Conservation (phyloP, 1,140 invertebrate species). For the Panonychus citri region DNA sequence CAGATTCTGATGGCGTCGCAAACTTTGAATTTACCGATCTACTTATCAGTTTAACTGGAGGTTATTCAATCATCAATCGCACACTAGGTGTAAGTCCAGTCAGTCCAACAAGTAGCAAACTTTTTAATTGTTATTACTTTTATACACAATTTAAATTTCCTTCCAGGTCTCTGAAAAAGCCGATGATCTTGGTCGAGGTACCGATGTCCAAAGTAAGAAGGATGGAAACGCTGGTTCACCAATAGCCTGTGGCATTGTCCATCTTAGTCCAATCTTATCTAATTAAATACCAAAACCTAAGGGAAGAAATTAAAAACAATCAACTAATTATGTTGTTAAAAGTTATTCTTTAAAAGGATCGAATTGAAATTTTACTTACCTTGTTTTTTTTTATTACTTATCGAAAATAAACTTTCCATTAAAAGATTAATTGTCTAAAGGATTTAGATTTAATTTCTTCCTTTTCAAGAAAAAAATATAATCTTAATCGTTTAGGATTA, state of each 20-base stretch:
- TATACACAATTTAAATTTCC: neutral
- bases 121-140: neutral
- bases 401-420: too few species aligned
- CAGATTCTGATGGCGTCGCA: conserved; percentile 20
- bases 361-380: too few species aligned
- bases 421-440: too few species aligned
- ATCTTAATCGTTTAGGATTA: too few species aligned
- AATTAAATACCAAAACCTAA: too few species aligned
- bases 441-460: too few species aligned
- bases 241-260: conserved; percentile 80
- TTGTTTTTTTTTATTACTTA: too few species aligned
- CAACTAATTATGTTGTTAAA: too few species aligned
- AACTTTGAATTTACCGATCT: conserved; percentile 22
- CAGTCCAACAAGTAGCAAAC: too few species aligned
- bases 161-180: conserved; percentile 28
- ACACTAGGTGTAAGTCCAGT: conserved; percentile 15
- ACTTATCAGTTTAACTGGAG: conserved; percentile 28
- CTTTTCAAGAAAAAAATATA: too few species aligned
- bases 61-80: conserved; percentile 23
- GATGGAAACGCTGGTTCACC: conserved; percentile 90
- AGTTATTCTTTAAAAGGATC: too few species aligned
- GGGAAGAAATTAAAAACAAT: too few species aligned
- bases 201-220: conserved; percentile 58
- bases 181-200: conserved; percentile 36
- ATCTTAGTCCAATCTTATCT: neutral